Base-by-base conservation (phyloP, 2,797 vertebrate species). In the Typhlichthys eigenmanni region DNA sequence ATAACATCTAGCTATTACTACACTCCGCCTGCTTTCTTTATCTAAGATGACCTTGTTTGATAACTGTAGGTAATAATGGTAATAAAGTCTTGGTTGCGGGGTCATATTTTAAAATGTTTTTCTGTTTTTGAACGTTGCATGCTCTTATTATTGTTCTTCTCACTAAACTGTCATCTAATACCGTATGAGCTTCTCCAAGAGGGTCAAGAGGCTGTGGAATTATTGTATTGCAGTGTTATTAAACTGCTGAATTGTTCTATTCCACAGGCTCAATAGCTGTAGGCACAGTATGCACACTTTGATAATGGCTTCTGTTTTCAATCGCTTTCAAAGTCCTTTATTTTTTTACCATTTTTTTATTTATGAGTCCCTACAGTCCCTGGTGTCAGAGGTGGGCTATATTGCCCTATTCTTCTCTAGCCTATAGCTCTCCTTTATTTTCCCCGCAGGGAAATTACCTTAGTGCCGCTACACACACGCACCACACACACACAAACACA, bases 401-500 rank as follows among this genome's bases (percentile, higher is more conserved):
- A 13, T 48, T 59, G 46, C 16, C 8, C 46, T 13, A 48, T 24
- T 47, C 29, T 29, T 12, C 47, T 47, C 57, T 47, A 49, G 5
- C 47, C 32, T 47, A 60, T 34, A 34, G 29, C 58, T 7, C 55
- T 60, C 46, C 5, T 34, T 34, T 56, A 13, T 14, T 7, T 13
- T 56, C 14, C 19, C 24, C 16, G 13, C 8, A 49, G 58, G 58
- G 47, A 49, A 34, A 32, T 49, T 34, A 49, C 58, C 10, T 13
- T 49, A 49, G 13, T 4, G 13, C 14, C 14, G 6, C 45, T n/a
- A 58, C 47, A 29, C 14, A 55, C 53, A 55, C 24, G 32, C 53
- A 55, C 53, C 53, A 29, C 53, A 55, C 53, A 32, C 53, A 55
- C 53, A 29, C 24, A 55, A 24, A 32, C 45, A 58, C 45, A 13